Base-by-base conservation (phyloP, 35 echinoderm and acorn worm species). In the Lytechinus variegatus region DNA sequence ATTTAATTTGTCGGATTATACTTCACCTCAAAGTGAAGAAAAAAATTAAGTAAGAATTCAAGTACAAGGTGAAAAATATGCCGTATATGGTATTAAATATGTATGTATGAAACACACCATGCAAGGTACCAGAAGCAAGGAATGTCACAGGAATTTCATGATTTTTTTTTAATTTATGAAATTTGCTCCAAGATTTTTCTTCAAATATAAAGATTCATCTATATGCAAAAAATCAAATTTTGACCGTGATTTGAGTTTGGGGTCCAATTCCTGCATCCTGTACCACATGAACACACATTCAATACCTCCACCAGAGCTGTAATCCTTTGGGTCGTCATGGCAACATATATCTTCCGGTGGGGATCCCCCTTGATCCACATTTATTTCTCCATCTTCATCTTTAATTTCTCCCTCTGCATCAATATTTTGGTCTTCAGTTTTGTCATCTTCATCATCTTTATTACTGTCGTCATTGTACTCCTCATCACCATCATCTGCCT, bases 381-480 rank as follows among this genome's bases (percentile, higher is more conserved):
- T 11, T 14, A 27, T 66, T 92, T 93, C 56, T n/a, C 28, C 52
- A 71, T 58, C 92, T 44, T 10, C 95, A 96, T 60, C 27, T 14
- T 89, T 54, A 94, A 7, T 94, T 51, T 29, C 86, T 28, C 55
- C 19, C 86, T 52, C 13, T 10, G 21, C 88, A 92, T 95, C 56
- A 28, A 66, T 29, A 28, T 92, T 93, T 93, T 54, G 52, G 91
- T 93, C 53, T 54, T 52, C 10, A 54, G 53, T 93, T 93, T 93
- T n/a, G 16, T 56, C 91, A 29, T 93, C 51, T 54, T 33, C 95
- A 95, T 95, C 89, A n/a, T 5, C 54, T 10, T 91, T 87, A 24
- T 96, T 9, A 95, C 33, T 44, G 33, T 95, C 89, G 3, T 5
- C 54, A 27, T 91, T 87, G 14, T 96, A 9, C 90, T 95, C 87